Percentiles rank a stretch among this genome's conserved stretches.
phyloP scores from a whole-genome alignment of 1,140 invertebrate species.

The Caenorhabditis brenneri region DNA sequence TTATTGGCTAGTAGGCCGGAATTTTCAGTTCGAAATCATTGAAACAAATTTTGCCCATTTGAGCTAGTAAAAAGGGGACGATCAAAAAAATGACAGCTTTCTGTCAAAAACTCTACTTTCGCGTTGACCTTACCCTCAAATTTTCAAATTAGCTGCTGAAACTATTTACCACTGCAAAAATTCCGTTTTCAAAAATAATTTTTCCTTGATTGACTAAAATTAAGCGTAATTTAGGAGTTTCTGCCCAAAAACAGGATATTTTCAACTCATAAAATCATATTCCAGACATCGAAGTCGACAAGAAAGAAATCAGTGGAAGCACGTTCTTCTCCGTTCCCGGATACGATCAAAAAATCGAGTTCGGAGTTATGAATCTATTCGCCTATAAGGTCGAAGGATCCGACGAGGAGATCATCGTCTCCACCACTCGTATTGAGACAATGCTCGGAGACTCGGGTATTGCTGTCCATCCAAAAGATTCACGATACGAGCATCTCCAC shows the following conservation, averaged over 20 bases:
- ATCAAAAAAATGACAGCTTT: too few relatives aligned
- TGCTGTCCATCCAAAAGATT: constrained; percentile 92
- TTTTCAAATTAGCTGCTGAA: too few relatives aligned
- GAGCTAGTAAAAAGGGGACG: too few relatives aligned
- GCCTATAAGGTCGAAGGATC: constrained; percentile 81
- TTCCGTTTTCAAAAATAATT: too few relatives aligned
- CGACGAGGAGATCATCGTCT: constrained; percentile 85
- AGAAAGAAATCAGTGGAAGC: constrained; percentile 85
- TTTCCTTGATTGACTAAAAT: too few relatives aligned
- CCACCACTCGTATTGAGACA: constrained; percentile 95
- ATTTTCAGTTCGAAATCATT: too few relatives aligned
- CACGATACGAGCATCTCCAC: constrained; percentile 73
- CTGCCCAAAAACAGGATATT: background rate
- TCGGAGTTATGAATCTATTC: constrained; percentile 91
- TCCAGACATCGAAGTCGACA: constrained; percentile 77
- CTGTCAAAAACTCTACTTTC: too few relatives aligned
- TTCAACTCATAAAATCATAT: too few relatives aligned
- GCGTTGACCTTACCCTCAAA: too few relatives aligned
- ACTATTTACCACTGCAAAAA: too few relatives aligned
- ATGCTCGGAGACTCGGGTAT: constrained; percentile 97
- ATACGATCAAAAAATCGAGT: constrained; percentile 82
- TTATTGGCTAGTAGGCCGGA: too few relatives aligned
- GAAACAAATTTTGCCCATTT: too few relatives aligned
- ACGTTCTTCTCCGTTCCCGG: constrained; percentile 89
- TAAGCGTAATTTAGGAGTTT: background rate